Conservation (phyloP, 1,140 invertebrate genomes). For the Scaptodrosophila lebanonensis region DNA sequence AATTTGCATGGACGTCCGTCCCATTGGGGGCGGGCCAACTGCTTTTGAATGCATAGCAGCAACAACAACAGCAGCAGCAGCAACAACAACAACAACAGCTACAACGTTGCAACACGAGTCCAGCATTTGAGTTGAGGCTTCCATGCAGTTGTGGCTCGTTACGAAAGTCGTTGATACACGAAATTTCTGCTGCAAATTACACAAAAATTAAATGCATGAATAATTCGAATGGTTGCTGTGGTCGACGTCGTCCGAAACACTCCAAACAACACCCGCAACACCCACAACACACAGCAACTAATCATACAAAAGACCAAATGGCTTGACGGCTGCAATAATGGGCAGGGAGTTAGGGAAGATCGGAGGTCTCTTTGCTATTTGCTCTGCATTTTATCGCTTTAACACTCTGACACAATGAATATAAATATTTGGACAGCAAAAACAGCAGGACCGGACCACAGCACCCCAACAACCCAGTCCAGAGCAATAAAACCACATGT, state of each 20-base stretch:
- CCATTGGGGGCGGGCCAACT: background rate
- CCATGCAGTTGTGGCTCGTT: conserved; percentile 44
- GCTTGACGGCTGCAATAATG: conserved; percentile 13
- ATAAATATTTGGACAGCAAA: conserved; percentile 75
- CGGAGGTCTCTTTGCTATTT: conserved; percentile 60
- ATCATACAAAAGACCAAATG: conserved; percentile 36
- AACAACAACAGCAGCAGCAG: conserved; percentile 10
- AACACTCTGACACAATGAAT: conserved; percentile 75
- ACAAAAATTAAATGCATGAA: conserved; percentile 75
- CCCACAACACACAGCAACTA: conserved; percentile 29
- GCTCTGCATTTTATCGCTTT: conserved; percentile 74
- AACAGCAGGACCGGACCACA: conserved; percentile 44
- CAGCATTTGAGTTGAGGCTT: conserved; percentile 48
- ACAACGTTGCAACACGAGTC: conserved; percentile 44
- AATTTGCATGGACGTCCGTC: too few species aligned
- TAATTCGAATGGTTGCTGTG: conserved; percentile 73
- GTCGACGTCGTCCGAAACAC: conserved; percentile 50
- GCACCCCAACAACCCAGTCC: background rate
- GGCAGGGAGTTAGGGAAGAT: background rate
- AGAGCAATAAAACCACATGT: background rate
- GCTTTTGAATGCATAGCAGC: conserved; percentile 2
- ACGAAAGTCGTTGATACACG: conserved; percentile 32
- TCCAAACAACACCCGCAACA: conserved; percentile 8
- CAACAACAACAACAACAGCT: conserved; percentile 14
- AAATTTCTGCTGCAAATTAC: conserved; percentile 70